phyloP scores from a whole-genome alignment of 2,888 invertebrate species.

The Strigamia maritima region DNA sequence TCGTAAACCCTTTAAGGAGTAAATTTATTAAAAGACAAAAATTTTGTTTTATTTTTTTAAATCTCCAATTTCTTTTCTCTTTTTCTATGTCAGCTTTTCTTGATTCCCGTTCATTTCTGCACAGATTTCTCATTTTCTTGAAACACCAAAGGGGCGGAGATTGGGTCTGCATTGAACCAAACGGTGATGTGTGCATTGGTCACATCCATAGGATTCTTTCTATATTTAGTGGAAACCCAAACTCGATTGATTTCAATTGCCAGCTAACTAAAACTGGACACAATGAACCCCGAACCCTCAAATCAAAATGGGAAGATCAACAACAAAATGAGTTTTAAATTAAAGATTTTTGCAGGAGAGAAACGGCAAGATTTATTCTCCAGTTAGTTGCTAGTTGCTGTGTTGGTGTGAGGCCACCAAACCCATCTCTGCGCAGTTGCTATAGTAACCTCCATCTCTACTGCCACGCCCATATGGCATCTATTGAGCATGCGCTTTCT shows the following conservation, averaged over 20 bases:
- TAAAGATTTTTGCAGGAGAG: background rate
- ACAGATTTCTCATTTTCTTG: conserved; percentile 21
- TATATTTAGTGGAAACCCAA: background rate
- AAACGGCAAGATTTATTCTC: background rate
- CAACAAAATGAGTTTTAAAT: background rate
- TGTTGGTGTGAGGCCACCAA: conserved; percentile 24
- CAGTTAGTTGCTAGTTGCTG: background rate
- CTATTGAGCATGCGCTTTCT: conserved; percentile 27
- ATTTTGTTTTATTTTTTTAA: background rate
- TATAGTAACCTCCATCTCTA: background rate
- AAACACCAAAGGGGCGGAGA: conserved; percentile 27
- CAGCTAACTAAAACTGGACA: background rate
- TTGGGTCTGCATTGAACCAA: conserved; percentile 16
- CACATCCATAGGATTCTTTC: conserved; percentile 2
- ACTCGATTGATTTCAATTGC: background rate
- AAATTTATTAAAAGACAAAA: background rate
- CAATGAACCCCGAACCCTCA: background rate
- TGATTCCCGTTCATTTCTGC: conserved; percentile 12
- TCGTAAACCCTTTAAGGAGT: no score
- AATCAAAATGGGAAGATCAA: background rate
- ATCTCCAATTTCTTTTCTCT: background rate
- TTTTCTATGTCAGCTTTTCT: conserved; percentile 18
- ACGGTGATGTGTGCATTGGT: conserved; percentile 27
- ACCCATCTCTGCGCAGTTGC: background rate
- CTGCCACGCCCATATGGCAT: conserved; percentile 21